These are phyloP conservation scores for Bufo bufo DNA, from an alignment of 2,113 vertebrate species.

Conservation along the genomic window DNA sequence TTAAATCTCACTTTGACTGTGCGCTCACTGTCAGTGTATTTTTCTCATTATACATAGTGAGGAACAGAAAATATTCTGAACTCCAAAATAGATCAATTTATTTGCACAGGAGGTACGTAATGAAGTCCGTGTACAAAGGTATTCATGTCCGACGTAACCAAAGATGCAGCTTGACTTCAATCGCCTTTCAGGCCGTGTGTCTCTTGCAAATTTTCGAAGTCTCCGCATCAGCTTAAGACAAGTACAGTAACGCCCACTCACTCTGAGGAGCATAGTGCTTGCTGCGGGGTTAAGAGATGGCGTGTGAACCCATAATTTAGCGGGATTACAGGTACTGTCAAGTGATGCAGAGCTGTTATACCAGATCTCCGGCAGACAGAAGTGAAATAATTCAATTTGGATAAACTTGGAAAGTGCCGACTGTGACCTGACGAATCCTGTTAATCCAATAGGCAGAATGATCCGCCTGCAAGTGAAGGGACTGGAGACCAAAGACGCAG, in stretches of 20 bases:
- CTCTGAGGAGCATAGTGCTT: not conserved
- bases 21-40: too few relatives aligned
- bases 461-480: not conserved
- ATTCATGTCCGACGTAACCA: not conserved
- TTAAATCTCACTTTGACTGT: too few relatives aligned
- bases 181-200: rapidly evolving
- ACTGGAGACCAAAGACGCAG: not conserved
- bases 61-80: not conserved
- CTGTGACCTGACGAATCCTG: not conserved
- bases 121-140: not conserved
- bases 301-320: not conserved
- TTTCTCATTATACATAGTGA: too few relatives aligned
- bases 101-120: not conserved
- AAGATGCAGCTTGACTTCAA: not conserved
- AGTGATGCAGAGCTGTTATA: not conserved
- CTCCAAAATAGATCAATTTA: conserved; percentile 10
- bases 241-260: not conserved
- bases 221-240: not conserved
- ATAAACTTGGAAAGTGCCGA: not conserved
- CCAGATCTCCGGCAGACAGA: not conserved
- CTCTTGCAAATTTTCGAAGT: not conserved
- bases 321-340: not conserved
- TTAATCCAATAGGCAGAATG: conserved; percentile 3
- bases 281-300: not conserved
- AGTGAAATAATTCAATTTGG: conserved; percentile 13